Evolutionary conservation across 2,888 invertebrate species (phyloP).

Genomic region (Esperia sulphurella): DNA sequence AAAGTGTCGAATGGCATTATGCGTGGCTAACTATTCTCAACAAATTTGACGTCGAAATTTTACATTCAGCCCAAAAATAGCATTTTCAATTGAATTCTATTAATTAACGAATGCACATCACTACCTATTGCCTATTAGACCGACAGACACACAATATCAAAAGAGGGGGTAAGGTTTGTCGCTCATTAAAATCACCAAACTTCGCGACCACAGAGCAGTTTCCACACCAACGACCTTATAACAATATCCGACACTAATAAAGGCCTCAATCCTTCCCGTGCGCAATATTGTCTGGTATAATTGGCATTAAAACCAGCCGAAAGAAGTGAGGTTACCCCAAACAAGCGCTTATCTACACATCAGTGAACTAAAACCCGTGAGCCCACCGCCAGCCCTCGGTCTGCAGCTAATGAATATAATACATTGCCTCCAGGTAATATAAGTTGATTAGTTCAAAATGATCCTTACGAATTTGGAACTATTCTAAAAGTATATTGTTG

Average conservation of each 20-base stretch:
- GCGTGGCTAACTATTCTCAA: no score
- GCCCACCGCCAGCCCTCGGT: slow-evolving; percentile 26
- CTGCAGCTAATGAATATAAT: slow-evolving; percentile 59
- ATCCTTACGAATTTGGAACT: slow-evolving; percentile 5
- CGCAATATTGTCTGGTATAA: slow-evolving; percentile 72
- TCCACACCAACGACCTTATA: slow-evolving; percentile 52
- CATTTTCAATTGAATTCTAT: background rate
- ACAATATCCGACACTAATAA: slow-evolving; percentile 76
- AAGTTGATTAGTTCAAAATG: slow-evolving; percentile 23
- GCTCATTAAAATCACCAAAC: slow-evolving; percentile 4
- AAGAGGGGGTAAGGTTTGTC: background rate
- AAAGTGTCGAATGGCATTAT: no score
- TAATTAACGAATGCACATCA: background rate
- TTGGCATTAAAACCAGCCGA: slow-evolving; percentile 68
- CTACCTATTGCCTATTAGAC: background rate
- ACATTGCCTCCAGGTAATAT: slow-evolving; percentile 63
- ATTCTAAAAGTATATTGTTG: no score
- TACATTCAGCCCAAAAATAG: background rate
- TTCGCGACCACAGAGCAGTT: slow-evolving; percentile 27
- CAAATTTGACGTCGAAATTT: no score
- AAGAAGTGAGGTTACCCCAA: slow-evolving; percentile 69
- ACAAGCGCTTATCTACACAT: slow-evolving; percentile 70
- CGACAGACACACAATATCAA: background rate
- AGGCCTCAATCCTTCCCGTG: slow-evolving; percentile 65
- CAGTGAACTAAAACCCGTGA: slow-evolving; percentile 39